Conservation (phyloP, 2,113 vertebrate genomes). For the Rhinopomastus cyanomelas region DNA sequence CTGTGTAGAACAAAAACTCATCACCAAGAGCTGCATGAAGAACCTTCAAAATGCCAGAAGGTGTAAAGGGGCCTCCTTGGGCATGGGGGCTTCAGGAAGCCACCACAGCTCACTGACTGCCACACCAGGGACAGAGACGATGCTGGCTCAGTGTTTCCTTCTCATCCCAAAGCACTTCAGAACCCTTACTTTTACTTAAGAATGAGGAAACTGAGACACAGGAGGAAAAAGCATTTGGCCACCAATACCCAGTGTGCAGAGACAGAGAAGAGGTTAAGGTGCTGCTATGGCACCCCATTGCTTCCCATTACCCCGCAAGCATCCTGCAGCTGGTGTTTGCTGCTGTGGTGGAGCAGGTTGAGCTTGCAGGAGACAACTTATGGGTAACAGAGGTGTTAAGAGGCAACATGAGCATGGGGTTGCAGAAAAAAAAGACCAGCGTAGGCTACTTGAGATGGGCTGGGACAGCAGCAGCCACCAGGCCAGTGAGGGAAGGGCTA, state of each 20-base stretch:
- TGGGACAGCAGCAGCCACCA: neutral
- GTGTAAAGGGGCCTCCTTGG: neutral
- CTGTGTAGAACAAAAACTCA: neutral
- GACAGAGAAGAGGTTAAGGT: neutral
- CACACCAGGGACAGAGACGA: neutral
- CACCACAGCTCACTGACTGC: neutral
- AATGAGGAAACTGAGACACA: neutral
- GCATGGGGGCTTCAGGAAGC: neutral
- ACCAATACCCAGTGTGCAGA: rapidly evolving
- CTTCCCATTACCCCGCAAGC: neutral
- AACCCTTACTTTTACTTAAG: rapidly evolving
- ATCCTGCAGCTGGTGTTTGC: neutral
- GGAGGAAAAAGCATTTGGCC: neutral
- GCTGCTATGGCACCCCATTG: neutral
- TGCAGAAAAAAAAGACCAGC: neutral
- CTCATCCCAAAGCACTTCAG: neutral
- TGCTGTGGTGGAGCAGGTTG: rapidly evolving
- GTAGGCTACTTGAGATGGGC: neutral
- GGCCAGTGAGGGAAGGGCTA: neutral
- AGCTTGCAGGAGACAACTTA: neutral
- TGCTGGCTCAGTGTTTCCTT: rapidly evolving
- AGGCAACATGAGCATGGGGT: neutral
- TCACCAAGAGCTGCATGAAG: neutral
- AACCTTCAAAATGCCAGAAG: neutral
- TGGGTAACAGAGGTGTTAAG: rapidly evolving